phyloP scores from a whole-genome alignment of 2,888 invertebrate genomes.

The Rhingia rostrata region DNA sequence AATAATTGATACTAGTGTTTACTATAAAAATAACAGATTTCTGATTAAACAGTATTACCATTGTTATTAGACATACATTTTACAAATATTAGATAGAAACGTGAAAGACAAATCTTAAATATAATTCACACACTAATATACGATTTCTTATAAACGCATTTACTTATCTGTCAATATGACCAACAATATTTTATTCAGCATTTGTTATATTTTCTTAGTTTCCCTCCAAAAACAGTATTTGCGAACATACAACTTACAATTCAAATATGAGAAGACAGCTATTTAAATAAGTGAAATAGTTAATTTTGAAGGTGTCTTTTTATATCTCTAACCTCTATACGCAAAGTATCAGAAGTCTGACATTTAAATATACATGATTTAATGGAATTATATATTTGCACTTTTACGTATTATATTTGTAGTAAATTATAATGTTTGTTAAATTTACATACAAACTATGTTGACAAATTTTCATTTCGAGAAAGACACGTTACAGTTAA shows the following conservation, averaged over 20 bases:
- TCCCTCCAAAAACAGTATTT: slow-evolving; percentile 9
- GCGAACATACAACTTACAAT: background rate
- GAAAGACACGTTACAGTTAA: too few species aligned
- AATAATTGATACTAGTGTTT: background rate
- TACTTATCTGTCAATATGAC: slow-evolving; percentile 49
- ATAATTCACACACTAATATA: slow-evolving; percentile 28
- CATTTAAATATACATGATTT: background rate
- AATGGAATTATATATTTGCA: too few species aligned
- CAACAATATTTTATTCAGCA: slow-evolving; percentile 19
- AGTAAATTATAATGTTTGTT: too few species aligned
- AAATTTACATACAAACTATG: too few species aligned
- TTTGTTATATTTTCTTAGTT: background rate
- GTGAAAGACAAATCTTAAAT: slow-evolving; percentile 61
- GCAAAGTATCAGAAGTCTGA: slow-evolving; percentile 6
- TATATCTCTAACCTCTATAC: slow-evolving; percentile 1
- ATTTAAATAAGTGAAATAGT: background rate
- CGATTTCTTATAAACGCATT: slow-evolving; percentile 34
- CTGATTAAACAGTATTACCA: background rate
- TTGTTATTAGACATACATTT: slow-evolving; percentile 7
- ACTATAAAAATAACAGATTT: background rate
- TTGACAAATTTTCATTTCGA: too few species aligned
- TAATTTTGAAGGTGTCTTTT: background rate
- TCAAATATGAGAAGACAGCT: background rate
- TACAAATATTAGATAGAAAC: slow-evolving; percentile 21
- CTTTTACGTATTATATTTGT: too few species aligned